Evolutionary conservation across 2,888 invertebrate genomes (phyloP), one percentile per base, ranked within the genome.

Genomic region (Euzetes globulus): DNA sequence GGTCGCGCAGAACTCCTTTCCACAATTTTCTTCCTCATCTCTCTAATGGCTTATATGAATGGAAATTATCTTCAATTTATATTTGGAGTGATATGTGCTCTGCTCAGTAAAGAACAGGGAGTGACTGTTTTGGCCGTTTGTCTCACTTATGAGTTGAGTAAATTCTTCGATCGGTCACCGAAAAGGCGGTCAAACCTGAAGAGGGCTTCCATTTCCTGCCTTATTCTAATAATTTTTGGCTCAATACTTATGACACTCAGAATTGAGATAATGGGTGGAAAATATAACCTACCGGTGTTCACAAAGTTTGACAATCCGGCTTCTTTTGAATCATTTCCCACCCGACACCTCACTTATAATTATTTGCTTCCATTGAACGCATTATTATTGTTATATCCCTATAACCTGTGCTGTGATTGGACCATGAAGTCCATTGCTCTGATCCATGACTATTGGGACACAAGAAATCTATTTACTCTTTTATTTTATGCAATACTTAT

Each of bases 41-140:
- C 94, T 79, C 90, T 96, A 82, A 86, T 94, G 80, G 87, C 90
- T 72, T 97, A 95, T 84, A 88, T 89, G 80, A 88, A 89, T 77
- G 93, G 93, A 82, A 78, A 79, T 29, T 75, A 79, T 60, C 68
- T 71, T 19, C 41, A 77, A 83, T 86, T 89, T 17, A 81, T 87
- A 22, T 84, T 90, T 78, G 89, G 92, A 47, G 85, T 88, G 63
- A 89, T 90, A 68, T 92, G 91, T 75, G 95, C 96, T 58, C 95
- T 95, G 93, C 86, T 96, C 79, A 95, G 94, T 85, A 97, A 97
- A 84, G 96, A 97, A 82, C 95, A 96, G 82, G 95, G 96, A 78
- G 94, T 96, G 81, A 96, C 95, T 0, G 90, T 95, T 75, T 91
- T 95, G 19, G 95, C 91, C 29, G 90, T 96, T 73, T 95, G 95